phyloP scores from a whole-genome alignment of 2,113 vertebrate species.

The Eptesicus fuscus region DNA sequence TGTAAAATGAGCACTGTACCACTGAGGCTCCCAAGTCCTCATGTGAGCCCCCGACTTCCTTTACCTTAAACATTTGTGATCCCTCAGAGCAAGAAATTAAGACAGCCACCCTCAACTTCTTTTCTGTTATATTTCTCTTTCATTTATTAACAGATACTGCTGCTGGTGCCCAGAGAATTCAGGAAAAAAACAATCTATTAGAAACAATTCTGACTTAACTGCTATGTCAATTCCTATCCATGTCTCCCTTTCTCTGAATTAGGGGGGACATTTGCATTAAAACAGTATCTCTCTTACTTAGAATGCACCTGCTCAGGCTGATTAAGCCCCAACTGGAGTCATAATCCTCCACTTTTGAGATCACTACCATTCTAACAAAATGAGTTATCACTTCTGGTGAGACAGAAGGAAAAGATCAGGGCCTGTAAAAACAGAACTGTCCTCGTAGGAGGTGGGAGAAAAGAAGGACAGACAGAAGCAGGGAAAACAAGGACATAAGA shows the following conservation, averaged over 20 bases:
- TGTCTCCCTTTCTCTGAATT: conserved; percentile 54
- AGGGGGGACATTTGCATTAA: conserved; percentile 70
- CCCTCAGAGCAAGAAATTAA: conserved; percentile 51
- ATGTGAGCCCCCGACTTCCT: conserved; percentile 12
- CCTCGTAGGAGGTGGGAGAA: background rate
- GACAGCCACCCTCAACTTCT: conserved; percentile 44
- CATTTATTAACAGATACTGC: conserved; percentile 49
- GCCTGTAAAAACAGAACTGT: background rate
- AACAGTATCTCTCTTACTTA: conserved; percentile 68
- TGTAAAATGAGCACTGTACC: background rate
- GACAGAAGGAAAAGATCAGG: background rate
- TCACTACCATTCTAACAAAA: conserved; percentile 46
- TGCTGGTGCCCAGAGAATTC: conserved; percentile 37
- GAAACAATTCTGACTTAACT: conserved; percentile 66
- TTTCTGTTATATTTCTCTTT: conserved; percentile 24
- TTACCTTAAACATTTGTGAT: conserved; percentile 50
- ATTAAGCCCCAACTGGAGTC: conserved; percentile 62
- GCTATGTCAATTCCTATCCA: conserved; percentile 63
- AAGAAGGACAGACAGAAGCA: background rate
- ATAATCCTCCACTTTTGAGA: conserved; percentile 61
- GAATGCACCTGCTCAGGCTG: conserved; percentile 70
- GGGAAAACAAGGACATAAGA: background rate
- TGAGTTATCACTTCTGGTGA: conserved; percentile 49
- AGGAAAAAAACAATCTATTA: conserved; percentile 65
- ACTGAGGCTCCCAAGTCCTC: background rate